These are phyloP conservation scores for Electrophaes corylata DNA, from an alignment of 2,888 invertebrate species.

Conservation along the genomic window DNA sequence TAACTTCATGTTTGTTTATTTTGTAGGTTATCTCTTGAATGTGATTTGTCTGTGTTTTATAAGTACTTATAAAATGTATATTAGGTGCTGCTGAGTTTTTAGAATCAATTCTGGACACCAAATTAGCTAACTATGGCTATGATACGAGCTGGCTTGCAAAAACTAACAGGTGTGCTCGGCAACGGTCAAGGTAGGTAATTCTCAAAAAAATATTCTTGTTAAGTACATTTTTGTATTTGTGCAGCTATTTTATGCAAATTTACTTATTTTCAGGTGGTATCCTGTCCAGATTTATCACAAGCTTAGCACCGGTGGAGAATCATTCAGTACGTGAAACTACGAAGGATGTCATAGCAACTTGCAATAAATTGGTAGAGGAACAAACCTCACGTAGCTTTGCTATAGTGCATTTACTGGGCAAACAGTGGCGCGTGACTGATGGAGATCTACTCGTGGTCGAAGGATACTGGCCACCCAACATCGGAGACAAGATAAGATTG, in stretches of 20 bases:
- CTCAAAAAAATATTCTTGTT: background rate
- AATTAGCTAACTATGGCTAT: constrained; percentile 53
- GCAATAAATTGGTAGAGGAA: constrained; percentile 85
- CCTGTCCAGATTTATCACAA: constrained; percentile 66
- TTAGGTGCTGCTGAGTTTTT: background rate
- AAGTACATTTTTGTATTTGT: constrained; percentile 1
- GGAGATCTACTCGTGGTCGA: constrained; percentile 93
- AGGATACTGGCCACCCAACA: constrained; percentile 92
- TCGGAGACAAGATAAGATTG: constrained; percentile 90
- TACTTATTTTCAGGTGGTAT: constrained; percentile 60
- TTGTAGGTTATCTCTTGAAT: background rate
- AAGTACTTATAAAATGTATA: too few species aligned
- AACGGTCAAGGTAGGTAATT: constrained; percentile 64
- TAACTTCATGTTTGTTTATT: background rate
- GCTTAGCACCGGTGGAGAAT: constrained; percentile 52
- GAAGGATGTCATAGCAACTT: constrained; percentile 84
- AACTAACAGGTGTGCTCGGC: constrained; percentile 57
- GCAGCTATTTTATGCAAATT: background rate
- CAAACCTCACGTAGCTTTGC: constrained; percentile 90
- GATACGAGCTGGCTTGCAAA: constrained; percentile 67
- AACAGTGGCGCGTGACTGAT: constrained; percentile 93
- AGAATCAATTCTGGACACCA: background rate
- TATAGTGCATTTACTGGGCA: constrained; percentile 91
- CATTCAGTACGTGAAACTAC: constrained; percentile 56
- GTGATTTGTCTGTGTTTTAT: too few species aligned